These are phyloP conservation scores for Rattus rattus DNA, from an alignment of 2,113 vertebrate species.

Conservation along the genomic window DNA sequence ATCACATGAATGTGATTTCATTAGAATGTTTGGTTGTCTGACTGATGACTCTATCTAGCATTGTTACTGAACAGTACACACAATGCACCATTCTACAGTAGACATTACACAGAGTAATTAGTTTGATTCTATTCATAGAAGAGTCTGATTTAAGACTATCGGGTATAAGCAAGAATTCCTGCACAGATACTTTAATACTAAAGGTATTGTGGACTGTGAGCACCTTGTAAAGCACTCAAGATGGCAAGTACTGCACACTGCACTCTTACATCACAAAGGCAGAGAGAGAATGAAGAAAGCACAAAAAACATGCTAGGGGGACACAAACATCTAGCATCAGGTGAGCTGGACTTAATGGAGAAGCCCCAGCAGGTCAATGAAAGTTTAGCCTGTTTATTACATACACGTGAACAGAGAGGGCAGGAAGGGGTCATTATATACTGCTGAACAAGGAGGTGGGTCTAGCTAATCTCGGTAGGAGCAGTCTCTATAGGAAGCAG, in stretches of 20 bases:
- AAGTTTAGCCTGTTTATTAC: background rate
- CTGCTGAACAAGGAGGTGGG: background rate
- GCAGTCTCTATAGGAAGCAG: background rate
- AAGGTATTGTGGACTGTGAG: background rate
- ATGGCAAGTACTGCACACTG: too few relatives aligned
- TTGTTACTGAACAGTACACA: background rate
- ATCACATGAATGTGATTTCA: background rate
- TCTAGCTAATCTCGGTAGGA: too few relatives aligned
- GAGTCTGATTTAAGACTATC: background rate
- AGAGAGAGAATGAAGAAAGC: background rate
- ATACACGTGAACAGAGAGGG: background rate
- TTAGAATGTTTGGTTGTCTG: background rate
- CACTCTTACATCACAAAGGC: background rate
- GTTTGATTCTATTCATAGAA: background rate
- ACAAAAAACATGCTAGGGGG: too few relatives aligned
- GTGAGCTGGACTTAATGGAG: background rate
- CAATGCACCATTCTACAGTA: background rate
- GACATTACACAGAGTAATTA: background rate
- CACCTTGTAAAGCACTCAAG: background rate
- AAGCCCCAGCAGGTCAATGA: background rate
- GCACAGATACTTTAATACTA: background rate
- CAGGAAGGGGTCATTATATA: background rate
- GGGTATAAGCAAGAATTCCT: background rate
- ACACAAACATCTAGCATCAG: background rate
- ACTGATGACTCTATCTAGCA: background rate